Percentiles rank a stretch among this genome's conserved stretches.
These are phyloP conservation scores for Malurus elegans DNA, from an alignment of 2,113 vertebrate species.

Conservation along the genomic window DNA sequence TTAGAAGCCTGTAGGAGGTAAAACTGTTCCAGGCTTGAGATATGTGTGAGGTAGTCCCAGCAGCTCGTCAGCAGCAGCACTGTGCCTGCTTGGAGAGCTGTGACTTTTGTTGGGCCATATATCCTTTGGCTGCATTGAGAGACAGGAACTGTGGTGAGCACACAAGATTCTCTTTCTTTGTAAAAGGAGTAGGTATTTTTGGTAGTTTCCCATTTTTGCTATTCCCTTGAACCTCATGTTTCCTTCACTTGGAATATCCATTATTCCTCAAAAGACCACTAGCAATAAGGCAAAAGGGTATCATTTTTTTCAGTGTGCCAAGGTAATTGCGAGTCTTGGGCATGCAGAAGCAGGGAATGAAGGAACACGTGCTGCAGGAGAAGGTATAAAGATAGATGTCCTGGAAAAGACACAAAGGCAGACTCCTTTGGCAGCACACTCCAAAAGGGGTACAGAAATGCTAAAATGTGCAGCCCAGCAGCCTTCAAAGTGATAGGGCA, in stretches of 20 bases:
- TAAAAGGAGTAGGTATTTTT: not conserved
- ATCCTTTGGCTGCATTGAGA: not conserved
- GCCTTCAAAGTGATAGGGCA: not conserved
- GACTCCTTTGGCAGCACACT: not conserved
- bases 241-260: not conserved
- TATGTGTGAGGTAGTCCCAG: not conserved
- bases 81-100: not conserved
- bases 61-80: not conserved
- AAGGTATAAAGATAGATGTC: not conserved
- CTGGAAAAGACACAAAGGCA: not conserved
- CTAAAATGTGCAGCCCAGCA: not conserved
- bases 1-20: not conserved
- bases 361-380: not conserved
- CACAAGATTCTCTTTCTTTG: not conserved
- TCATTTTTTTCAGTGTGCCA: not conserved
- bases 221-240: not conserved
- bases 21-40: not conserved
- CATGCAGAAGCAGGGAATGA: not conserved
- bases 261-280: not conserved
- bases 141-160: fast-evolving
- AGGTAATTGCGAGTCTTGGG: not conserved
- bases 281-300: not conserved
- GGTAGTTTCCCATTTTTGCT: not conserved
- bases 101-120: not conserved
- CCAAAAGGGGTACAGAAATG: not conserved